Percentiles rank a stretch among this genome's conserved stretches.
These are phyloP conservation scores for Scaptomyza tumidula DNA, from an alignment of 2,888 invertebrate species.

Conservation along the genomic window DNA sequence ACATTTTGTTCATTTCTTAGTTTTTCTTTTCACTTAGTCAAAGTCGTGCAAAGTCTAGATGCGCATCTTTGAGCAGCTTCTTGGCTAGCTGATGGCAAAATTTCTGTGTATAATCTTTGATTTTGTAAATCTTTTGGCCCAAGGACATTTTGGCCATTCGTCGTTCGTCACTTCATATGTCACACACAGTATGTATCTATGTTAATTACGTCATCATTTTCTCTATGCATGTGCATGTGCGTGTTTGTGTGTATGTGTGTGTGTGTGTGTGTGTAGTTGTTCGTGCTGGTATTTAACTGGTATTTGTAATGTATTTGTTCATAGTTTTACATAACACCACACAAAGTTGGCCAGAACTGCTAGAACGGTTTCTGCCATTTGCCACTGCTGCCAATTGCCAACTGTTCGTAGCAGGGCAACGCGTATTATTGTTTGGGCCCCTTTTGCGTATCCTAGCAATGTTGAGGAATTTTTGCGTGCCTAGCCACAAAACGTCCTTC, in stretches of 20 bases:
- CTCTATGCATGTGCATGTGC: conserved; percentile 16
- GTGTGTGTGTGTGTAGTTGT: too few relatives aligned
- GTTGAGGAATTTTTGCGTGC: conserved; percentile 68
- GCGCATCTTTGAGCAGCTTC: conserved; percentile 72
- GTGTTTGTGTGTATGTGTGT: conserved; percentile 17
- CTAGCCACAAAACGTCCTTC: conserved; percentile 36
- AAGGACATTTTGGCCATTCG: conserved; percentile 69
- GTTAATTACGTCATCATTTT: conserved; percentile 73
- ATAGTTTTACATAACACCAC: conserved; percentile 51
- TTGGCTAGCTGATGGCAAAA: conserved; percentile 71
- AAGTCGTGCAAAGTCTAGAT: conserved; percentile 47
- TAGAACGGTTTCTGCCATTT: conserved; percentile 64
- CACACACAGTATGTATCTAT: background rate
- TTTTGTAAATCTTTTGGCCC: conserved; percentile 79
- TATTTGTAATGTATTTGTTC: conserved; percentile 22
- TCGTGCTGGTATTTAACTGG: conserved; percentile 27
- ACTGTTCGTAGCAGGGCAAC: conserved; percentile 61
- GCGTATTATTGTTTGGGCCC: conserved; percentile 76
- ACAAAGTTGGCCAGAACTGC: conserved; percentile 52
- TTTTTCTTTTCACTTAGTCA: conserved; percentile 60
- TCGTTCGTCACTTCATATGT: background rate
- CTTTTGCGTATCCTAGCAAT: conserved; percentile 82
- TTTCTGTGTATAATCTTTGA: conserved; percentile 75
- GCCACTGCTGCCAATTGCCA: conserved; percentile 73
- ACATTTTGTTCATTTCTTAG: conserved; percentile 1